Conservation (phyloP, 2,888 invertebrate species). For the Gibbula magus region DNA sequence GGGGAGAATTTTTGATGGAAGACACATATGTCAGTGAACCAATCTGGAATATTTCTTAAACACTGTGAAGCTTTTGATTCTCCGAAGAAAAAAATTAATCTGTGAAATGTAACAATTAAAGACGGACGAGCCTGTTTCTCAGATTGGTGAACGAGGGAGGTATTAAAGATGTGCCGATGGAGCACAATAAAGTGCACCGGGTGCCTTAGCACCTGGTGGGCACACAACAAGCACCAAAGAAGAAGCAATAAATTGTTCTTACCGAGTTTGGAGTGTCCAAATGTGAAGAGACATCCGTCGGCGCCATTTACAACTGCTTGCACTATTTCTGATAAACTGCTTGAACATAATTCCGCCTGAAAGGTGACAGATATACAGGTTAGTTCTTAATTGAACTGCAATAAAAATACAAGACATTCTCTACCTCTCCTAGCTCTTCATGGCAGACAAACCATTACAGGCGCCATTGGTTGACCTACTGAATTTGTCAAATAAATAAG, state of each 20-base stretch:
- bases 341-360: conserved; percentile 93
- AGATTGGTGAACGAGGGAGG: too few species aligned
- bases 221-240: not conserved
- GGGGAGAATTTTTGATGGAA: too few species aligned
- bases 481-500: too few species aligned
- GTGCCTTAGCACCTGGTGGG: conserved; percentile 1
- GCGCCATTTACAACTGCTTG: conserved; percentile 95
- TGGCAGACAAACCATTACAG: not conserved
- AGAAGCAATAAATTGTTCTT: conserved; percentile 35
- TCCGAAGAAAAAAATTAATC: too few species aligned
- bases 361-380: conserved; percentile 74
- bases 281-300: conserved; percentile 82
- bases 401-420: not conserved
- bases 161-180: too few species aligned
- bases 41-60: too few species aligned
- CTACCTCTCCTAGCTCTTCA: not conserved
- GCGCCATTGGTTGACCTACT: too few species aligned
- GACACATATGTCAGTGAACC: too few species aligned
- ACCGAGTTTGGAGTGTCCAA: conserved; percentile 75
- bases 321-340: conserved; percentile 93
- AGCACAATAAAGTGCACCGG: not conserved
- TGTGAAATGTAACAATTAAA: too few species aligned
- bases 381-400: not conserved
- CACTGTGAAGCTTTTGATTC: too few species aligned
- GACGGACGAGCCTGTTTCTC: too few species aligned